Evolutionary conservation across 2,888 invertebrate genomes (phyloP).

Genomic region (Xylophagus ater): DNA sequence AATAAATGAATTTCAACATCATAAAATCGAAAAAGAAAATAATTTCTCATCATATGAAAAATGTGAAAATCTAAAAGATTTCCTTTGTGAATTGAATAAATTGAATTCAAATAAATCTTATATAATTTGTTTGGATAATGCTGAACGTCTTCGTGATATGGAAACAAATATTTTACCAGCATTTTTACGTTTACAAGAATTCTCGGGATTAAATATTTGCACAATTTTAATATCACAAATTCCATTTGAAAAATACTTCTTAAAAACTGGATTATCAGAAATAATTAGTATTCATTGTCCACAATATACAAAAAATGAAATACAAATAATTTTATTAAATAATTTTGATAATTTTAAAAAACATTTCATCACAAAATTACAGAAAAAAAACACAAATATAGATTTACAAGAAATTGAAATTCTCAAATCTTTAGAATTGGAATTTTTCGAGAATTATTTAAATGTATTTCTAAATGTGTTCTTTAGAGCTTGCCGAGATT

Average conservation of each 20-base stretch:
- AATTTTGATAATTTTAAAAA: conserved; percentile 26
- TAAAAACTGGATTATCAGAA: conserved; percentile 56
- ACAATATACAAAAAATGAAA: conserved; percentile 68
- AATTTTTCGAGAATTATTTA: conserved; percentile 67
- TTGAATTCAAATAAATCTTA: conserved; percentile 39
- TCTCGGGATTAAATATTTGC: conserved; percentile 59
- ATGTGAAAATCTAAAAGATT: conserved; percentile 59
- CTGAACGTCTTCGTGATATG: conserved; percentile 65
- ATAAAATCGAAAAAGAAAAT: conserved; percentile 33
- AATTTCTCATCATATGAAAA: conserved; percentile 39
- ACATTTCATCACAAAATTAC: conserved; percentile 32
- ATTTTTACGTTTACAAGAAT: conserved; percentile 61
- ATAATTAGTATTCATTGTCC: conserved; percentile 65
- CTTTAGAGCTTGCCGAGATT: conserved; percentile 71
- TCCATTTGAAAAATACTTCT: conserved; percentile 67
- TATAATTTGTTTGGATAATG: conserved; percentile 66
- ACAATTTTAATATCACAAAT: conserved; percentile 67
- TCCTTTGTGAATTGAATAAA: conserved; percentile 43
- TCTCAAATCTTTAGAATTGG: conserved; percentile 20
- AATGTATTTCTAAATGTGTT: conserved; percentile 76
- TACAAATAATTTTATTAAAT: conserved; percentile 41
- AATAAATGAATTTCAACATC: conserved; percentile 46
- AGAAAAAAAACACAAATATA: conserved; percentile 29
- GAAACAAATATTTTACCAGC: conserved; percentile 61
- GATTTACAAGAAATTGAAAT: conserved; percentile 21